These are phyloP conservation scores for Stichopus chloronotus DNA, from an alignment of 35 echinoderm and acorn worm species.

Conservation along the genomic window DNA sequence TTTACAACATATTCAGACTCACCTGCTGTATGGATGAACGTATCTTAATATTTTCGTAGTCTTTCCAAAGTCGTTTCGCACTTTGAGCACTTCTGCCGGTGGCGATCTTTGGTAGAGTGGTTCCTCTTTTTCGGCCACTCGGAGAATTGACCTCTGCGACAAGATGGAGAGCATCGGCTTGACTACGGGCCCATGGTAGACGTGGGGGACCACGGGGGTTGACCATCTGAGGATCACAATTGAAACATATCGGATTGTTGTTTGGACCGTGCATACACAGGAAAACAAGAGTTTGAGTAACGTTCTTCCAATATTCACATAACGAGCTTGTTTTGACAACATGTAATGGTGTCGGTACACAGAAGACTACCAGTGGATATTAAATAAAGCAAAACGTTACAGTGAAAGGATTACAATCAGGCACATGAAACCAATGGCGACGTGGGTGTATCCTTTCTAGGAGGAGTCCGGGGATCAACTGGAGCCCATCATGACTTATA, in stretches of 20 bases:
- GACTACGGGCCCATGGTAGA: background rate
- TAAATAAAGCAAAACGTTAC: too few relatives aligned
- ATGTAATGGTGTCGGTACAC: too few relatives aligned
- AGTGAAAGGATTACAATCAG: too few relatives aligned
- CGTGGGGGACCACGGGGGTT: background rate
- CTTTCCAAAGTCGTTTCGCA: conserved; percentile 40
- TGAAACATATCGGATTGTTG: background rate
- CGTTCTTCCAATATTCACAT: too few relatives aligned
- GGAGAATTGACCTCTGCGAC: conserved; percentile 35
- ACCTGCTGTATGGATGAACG: conserved; percentile 40
- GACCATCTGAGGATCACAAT: background rate
- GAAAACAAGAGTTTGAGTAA: too few relatives aligned
- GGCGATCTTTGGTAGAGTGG: conserved; percentile 21
- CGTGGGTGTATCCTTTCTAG: too few relatives aligned
- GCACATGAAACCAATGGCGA: too few relatives aligned
- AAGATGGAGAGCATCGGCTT: conserved; percentile 4
- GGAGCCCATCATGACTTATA: too few relatives aligned
- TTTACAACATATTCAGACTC: too few relatives aligned
- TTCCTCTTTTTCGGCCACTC: background rate
- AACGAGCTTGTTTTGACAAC: too few relatives aligned
- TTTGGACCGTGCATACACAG: background rate
- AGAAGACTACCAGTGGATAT: too few relatives aligned
- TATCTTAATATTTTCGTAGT: conserved; percentile 40
- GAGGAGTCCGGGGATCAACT: too few relatives aligned
- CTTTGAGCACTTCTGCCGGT: conserved; percentile 26